These are phyloP conservation scores for Hippocampus zosterae DNA, from an alignment of 2,113 vertebrate genomes.

Conservation along the genomic window DNA sequence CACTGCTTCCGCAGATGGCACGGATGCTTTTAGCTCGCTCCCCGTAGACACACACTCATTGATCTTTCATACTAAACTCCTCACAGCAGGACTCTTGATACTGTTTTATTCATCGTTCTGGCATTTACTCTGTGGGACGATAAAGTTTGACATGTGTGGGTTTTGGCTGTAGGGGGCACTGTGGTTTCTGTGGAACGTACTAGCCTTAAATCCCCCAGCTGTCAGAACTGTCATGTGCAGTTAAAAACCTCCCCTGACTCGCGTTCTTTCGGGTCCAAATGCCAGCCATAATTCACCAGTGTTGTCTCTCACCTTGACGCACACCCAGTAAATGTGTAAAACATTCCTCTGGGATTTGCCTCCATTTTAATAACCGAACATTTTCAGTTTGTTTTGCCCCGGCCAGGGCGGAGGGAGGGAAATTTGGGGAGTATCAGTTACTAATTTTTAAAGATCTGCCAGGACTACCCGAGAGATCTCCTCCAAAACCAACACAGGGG, in stretches of 20 bases:
- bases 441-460: conserved; percentile 74
- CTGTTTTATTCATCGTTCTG: conserved; percentile 71
- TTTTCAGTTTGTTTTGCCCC: conserved; percentile 46
- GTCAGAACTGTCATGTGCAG: conserved; percentile 56
- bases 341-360: conserved; percentile 70
- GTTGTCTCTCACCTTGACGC: conserved; percentile 77
- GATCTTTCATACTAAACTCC: conserved; percentile 72
- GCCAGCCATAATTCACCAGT: conserved; percentile 69
- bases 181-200: conserved; percentile 57
- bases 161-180: conserved; percentile 70
- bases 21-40: conserved; percentile 65
- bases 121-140: conserved; percentile 68
- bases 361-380: conserved; percentile 72
- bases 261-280: conserved; percentile 57
- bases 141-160: conserved; percentile 68
- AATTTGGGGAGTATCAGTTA: conserved; percentile 67
- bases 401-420: conserved; percentile 1
- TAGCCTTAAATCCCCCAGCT: conserved; percentile 52
- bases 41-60: conserved; percentile 65
- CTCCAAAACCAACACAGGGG: conserved; percentile 76
- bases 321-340: conserved; percentile 77
- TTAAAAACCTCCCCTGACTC: conserved; percentile 43
- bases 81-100: conserved; percentile 65
- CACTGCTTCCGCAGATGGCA: conserved; percentile 71
- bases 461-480: conserved; percentile 39